Conservation (phyloP, 2,797 vertebrate species). For the Luscinia luscinia region DNA sequence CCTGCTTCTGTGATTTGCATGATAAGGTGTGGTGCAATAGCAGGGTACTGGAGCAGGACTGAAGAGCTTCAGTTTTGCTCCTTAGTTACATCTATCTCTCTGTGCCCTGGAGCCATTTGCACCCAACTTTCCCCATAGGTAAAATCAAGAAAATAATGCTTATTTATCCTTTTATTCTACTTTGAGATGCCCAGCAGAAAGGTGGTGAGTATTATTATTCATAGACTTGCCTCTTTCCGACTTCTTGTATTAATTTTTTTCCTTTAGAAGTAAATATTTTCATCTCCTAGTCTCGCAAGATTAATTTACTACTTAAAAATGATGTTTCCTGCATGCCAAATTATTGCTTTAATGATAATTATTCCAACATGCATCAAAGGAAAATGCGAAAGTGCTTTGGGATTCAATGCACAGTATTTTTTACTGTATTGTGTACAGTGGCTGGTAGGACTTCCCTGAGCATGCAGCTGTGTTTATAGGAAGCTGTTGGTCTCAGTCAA, state of each 20-base stretch:
- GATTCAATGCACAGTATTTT: background rate
- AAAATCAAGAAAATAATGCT: background rate
- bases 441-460: background rate
- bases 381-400: background rate
- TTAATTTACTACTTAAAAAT: background rate
- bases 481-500: background rate
- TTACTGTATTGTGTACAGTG: background rate
- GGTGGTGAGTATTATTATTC: background rate
- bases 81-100: background rate
- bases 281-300: background rate
- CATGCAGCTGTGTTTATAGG: background rate
- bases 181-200: background rate
- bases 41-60: background rate
- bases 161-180: background rate
- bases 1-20: background rate
- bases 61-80: background rate
- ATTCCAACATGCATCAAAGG: background rate
- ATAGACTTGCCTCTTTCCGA: accelerated
- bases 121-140: background rate
- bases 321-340: background rate
- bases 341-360: background rate
- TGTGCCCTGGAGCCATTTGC: background rate
- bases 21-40: background rate
- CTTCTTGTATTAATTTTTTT: background rate
- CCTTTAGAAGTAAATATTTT: background rate